Evolutionary conservation across 2,888 invertebrate genomes (phyloP).

Genomic region (Amblyjoppa fuscipennis): DNA sequence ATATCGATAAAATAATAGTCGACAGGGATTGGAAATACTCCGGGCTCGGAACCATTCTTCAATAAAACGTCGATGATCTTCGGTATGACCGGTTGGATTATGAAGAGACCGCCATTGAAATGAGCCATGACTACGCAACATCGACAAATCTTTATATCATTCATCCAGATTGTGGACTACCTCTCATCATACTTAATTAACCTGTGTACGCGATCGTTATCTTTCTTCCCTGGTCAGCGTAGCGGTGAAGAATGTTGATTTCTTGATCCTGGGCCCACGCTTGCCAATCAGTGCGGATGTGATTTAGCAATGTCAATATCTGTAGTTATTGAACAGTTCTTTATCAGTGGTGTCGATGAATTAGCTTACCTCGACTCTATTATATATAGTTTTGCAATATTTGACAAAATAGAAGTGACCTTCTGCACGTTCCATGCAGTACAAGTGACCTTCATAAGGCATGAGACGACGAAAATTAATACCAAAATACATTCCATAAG

Average conservation of each 20-base stretch:
- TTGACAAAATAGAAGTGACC: neutral
- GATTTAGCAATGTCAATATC: conserved; percentile 40
- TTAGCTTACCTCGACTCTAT: neutral
- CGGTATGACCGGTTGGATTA: conserved; percentile 44
- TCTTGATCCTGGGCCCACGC: conserved; percentile 37
- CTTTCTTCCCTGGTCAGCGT: conserved; percentile 48
- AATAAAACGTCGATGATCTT: conserved; percentile 49
- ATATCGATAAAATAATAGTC: conserved; percentile 39
- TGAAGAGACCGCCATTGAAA: conserved; percentile 18
- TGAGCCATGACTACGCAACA: conserved; percentile 32
- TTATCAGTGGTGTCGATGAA: neutral
- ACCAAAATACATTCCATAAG: conserved; percentile 20
- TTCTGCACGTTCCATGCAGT: conserved; percentile 5
- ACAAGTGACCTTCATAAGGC: conserved; percentile 18
- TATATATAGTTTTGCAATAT: neutral
- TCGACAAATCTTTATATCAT: neutral
- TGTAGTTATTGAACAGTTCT: neutral
- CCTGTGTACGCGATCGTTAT: conserved; percentile 45
- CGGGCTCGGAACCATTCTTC: conserved; percentile 44
- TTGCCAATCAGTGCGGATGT: conserved; percentile 43
- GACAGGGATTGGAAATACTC: conserved; percentile 56
- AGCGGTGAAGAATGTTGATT: conserved; percentile 43
- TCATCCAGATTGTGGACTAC: neutral
- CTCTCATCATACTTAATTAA: conserved; percentile 8
- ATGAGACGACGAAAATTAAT: neutral